These are phyloP conservation scores for Oithona nana DNA, from an alignment of 2,888 invertebrate genomes.

Conservation along the genomic window DNA sequence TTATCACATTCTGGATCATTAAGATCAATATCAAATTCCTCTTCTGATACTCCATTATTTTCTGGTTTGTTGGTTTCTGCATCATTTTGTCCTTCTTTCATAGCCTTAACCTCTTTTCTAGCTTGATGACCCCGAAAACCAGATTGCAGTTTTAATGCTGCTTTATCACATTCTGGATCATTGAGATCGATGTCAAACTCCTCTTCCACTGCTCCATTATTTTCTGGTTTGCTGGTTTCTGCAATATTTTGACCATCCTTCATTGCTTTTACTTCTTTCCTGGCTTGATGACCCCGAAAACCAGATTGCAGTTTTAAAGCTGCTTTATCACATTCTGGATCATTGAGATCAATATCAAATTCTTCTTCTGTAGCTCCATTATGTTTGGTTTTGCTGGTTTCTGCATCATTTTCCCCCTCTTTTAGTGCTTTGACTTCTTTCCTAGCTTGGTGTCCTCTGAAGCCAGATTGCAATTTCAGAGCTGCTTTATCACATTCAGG, in stretches of 20 bases:
- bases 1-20: conserved; percentile 6
- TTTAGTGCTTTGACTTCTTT: not conserved
- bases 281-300: conserved; percentile 1
- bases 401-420: not conserved
- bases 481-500: conserved; percentile 1
- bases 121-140: not conserved
- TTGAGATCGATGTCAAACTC: not conserved
- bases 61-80: not conserved
- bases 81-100: not conserved
- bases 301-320: conserved; percentile 11
- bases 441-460: not conserved
- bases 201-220: not conserved
- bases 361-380: not conserved
- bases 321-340: conserved; percentile 1
- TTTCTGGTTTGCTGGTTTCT: not conserved
- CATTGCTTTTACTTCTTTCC: not conserved
- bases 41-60: not conserved
- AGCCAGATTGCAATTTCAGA: conserved; percentile 7
- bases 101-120: not conserved
- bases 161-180: not conserved
- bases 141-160: not conserved
- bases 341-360: conserved; percentile 6
- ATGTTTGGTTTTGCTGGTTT: no score
- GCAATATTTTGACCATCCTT: not conserved
- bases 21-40: not conserved